phyloP scores from a whole-genome alignment of 2,888 invertebrate species.

The Cephalotes varians region DNA sequence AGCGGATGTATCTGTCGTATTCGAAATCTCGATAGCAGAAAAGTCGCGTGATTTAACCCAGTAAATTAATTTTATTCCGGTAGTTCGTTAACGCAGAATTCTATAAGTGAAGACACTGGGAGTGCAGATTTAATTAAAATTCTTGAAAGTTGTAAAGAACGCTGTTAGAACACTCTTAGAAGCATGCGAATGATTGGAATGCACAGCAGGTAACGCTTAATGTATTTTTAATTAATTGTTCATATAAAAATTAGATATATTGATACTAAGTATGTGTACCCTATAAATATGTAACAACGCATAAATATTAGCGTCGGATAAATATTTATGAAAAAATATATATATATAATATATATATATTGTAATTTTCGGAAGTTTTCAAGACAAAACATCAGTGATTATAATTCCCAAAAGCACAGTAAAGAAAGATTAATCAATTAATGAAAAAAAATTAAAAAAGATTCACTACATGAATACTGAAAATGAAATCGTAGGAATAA shows the following conservation, averaged over 20 bases:
- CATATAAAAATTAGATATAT: slow-evolving; percentile 20
- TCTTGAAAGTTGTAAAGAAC: not conserved
- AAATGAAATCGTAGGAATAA: too few species aligned
- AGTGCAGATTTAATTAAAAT: slow-evolving; percentile 38
- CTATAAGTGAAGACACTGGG: not conserved
- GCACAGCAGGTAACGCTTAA: slow-evolving; percentile 7
- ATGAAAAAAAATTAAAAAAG: too few species aligned
- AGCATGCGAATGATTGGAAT: not conserved
- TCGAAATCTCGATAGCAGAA: slow-evolving; percentile 27
- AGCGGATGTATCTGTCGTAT: slow-evolving; percentile 14
- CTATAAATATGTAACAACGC: not conserved
- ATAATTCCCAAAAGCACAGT: slow-evolving; percentile 30
- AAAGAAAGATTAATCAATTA: not conserved
- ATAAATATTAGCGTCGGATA: not conserved
- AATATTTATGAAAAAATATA: not conserved
- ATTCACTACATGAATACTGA: too few species aligned
- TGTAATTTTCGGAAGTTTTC: not conserved
- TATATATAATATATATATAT: not conserved
- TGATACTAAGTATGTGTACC: not conserved
- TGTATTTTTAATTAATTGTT: slow-evolving; percentile 32
- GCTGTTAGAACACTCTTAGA: not conserved
- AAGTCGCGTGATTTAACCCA: slow-evolving; percentile 7
- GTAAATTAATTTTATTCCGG: slow-evolving; percentile 37
- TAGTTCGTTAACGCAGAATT: slow-evolving; percentile 23
- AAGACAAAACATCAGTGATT: not conserved